Evolutionary conservation across 1,140 invertebrate genomes (phyloP), one percentile per base, ranked within the genome.

Genomic region (Drosophila arawakana): DNA sequence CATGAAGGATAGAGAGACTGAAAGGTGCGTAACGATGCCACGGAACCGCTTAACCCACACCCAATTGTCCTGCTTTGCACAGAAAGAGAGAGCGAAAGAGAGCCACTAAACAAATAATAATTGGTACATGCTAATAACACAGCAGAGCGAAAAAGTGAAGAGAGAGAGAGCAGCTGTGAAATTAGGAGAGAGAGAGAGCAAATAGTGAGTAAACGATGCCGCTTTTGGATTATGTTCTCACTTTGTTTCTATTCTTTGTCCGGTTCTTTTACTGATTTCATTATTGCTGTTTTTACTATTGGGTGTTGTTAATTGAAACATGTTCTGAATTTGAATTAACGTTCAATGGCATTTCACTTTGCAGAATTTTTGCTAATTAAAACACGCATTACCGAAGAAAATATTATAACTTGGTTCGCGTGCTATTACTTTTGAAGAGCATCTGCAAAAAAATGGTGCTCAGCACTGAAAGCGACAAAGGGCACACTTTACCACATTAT

Each of bases 251-350:
- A 74, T 74, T 69, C 49, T 73, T 68, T 44, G 34, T 68, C 18
- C 43, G 55, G 43, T 69, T 65, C 8, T 52, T n/a, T n/a, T 67
- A 54, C 35, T 30, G 13, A 4, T 41, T 13, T n/a, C 13, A 37
- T 21, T 66, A 3, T 18, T 59, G 25, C 15, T 34, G 49, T 57
- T 49, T 13, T 58, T 65, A 44, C 57, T 79, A 66, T 46, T 59
- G 62, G 41, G 41, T 62, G 44, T 46, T 88, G 73, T 72, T 80
- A 83, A 83, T 78, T 74, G 68, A 74, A 83, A 75, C 84, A 84
- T 80, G 80, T 70, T 89, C 60, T 81, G 84, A 80, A 88, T 88
- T 89, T 78, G 57, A 88, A 88, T 89, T 81, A 88, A 70, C 65
- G 62, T 73, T 76, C 84, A 88, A 88, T 88, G 80, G 77, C 78